Percentiles rank a stretch among this genome's conserved stretches.
phyloP scores from a whole-genome alignment of 2,797 vertebrate genomes.

The Leptoclinus maculatus region DNA sequence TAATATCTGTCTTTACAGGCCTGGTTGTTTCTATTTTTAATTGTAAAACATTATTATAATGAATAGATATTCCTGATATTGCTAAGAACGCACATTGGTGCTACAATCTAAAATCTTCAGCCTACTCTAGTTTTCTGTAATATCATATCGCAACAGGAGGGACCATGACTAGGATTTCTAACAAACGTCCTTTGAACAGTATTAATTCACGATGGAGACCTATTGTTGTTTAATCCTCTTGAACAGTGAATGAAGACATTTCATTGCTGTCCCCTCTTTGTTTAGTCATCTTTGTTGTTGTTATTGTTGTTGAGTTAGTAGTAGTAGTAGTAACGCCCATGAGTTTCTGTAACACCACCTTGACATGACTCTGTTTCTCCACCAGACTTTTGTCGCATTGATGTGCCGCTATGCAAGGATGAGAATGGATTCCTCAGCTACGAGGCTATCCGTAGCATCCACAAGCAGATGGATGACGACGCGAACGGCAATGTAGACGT shows the following conservation, averaged over 20 bases:
- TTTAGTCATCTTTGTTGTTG: not conserved
- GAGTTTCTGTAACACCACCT: constrained; percentile 2
- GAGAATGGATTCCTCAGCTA: constrained; percentile 92
- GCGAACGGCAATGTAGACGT: constrained; percentile 97
- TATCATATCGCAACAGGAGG: not conserved
- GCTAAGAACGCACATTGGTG: not conserved
- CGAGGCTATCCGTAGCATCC: constrained; percentile 94
- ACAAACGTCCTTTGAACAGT: not conserved
- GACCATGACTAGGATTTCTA: not conserved
- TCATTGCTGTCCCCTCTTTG: not conserved
- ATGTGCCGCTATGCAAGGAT: constrained; percentile 88
- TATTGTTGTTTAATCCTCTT: not conserved
- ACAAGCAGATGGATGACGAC: constrained; percentile 99
- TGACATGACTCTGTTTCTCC: constrained; percentile 20
- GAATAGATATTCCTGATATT: not conserved
- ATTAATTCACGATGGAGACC: not conserved
- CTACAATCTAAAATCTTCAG: not conserved
- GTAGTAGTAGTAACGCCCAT: not conserved
- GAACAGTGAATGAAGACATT: not conserved
- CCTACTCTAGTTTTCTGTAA: not conserved
- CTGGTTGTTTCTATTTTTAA: not conserved
- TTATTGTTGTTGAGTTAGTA: not conserved
- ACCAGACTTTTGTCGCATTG: constrained; percentile 95
- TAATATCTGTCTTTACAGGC: not conserved
- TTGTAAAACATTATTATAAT: not conserved